Percentiles rank a stretch among this genome's conserved stretches.
Conservation (phyloP, 2,797 vertebrate genomes). For the Sylvilagus floridanus region DNA sequence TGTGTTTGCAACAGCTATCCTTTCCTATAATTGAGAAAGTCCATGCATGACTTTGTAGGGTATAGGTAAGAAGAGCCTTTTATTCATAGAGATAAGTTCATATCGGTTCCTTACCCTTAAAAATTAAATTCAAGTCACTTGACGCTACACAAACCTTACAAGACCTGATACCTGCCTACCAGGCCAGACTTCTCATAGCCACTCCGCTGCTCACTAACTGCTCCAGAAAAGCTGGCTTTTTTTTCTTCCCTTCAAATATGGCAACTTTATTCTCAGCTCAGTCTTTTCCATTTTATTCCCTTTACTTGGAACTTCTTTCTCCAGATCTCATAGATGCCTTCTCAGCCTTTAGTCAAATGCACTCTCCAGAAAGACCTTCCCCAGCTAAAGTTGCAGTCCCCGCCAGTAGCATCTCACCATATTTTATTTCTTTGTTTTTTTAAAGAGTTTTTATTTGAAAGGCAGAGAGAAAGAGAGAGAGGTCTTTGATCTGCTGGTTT, state of each 20-base stretch:
- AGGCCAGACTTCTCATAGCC: neutral
- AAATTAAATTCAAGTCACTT: constrained; percentile 48
- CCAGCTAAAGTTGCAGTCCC: neutral
- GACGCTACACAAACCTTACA: neutral
- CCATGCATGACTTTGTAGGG: neutral
- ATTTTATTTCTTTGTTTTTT: too few species aligned
- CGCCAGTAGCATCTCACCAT: neutral
- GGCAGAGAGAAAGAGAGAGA: too few species aligned
- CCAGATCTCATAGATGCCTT: neutral
- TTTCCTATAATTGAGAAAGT: constrained; percentile 14
- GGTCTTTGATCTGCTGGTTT: too few species aligned
- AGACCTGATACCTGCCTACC: neutral
- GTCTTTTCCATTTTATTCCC: neutral
- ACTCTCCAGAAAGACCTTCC: neutral
- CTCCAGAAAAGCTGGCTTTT: neutral
- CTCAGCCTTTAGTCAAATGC: constrained; percentile 9
- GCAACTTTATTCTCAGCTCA: neutral
- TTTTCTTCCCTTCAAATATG: neutral
- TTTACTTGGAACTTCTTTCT: constrained; percentile 44
- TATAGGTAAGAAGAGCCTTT: neutral
- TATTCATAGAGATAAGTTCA: neutral
- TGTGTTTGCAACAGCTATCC: neutral
- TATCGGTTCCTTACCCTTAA: neutral
- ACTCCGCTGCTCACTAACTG: neutral
- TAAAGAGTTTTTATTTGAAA: too few species aligned